phyloP scores from a whole-genome alignment of 2,888 invertebrate genomes.

The Lepidonotus clava region DNA sequence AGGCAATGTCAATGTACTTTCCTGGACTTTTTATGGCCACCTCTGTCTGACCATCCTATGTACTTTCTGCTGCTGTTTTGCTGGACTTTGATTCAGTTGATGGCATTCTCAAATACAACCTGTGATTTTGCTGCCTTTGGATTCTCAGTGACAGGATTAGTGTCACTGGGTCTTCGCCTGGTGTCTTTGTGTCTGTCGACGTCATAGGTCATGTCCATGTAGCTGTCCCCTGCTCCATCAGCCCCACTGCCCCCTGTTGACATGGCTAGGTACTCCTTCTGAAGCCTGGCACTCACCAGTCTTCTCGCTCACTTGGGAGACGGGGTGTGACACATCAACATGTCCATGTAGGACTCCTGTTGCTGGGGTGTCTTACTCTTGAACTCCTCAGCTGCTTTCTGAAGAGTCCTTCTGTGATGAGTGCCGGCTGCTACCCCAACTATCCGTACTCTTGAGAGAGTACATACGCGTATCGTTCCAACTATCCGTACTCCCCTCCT shows the following conservation, averaged over 20 bases:
- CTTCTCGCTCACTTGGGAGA: slow-evolving; percentile 2
- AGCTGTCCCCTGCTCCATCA: background rate
- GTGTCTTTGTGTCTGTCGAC: background rate
- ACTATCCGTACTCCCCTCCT: slow-evolving; percentile 70
- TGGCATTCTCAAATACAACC: slow-evolving; percentile 16
- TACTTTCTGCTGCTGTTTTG: background rate
- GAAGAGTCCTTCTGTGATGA: slow-evolving; percentile 38
- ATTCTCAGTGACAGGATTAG: background rate
- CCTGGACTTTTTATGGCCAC: background rate
- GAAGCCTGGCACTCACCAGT: no score
- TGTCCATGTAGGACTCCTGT: slow-evolving; percentile 34
- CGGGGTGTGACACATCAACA: slow-evolving; percentile 18
- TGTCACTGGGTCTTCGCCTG: background rate
- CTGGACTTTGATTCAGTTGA: background rate
- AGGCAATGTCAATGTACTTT: slow-evolving; percentile 43
- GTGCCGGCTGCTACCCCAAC: slow-evolving; percentile 67
- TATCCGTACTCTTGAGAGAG: no score
- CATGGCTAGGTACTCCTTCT: slow-evolving; percentile 33
- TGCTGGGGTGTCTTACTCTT: background rate
- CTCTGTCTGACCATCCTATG: background rate
- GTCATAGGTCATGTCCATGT: slow-evolving; percentile 32
- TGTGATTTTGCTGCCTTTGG: background rate
- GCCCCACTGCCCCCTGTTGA: background rate
- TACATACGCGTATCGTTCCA: no score
- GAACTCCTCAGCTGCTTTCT: slow-evolving; percentile 52